A percentile compares a stretch with the other conserved stretches of the same genome.
phyloP scores from a whole-genome alignment of 2,113 vertebrate genomes.

The Opisthocomus hoazin region DNA sequence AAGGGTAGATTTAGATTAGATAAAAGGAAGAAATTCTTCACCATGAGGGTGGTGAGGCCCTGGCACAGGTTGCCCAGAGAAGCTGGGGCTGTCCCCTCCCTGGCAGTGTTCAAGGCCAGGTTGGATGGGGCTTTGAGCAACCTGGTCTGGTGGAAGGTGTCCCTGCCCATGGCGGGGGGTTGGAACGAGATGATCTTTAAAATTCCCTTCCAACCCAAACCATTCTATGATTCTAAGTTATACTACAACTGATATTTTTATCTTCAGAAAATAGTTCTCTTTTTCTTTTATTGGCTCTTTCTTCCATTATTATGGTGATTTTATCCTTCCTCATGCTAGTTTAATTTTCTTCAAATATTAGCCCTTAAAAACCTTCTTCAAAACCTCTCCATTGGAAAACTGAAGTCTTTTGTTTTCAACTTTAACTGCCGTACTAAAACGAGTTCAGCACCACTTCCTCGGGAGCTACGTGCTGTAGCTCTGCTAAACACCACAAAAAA shows the following conservation, averaged over 20 bases:
- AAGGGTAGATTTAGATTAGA: too few relatives aligned
- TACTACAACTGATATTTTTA: not conserved
- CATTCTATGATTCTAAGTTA: too few relatives aligned
- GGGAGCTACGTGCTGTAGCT: not conserved
- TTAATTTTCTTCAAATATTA: not conserved
- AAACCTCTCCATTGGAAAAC: not conserved
- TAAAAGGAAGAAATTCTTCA: too few relatives aligned
- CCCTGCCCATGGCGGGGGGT: too few relatives aligned
- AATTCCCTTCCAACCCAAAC: too few relatives aligned
- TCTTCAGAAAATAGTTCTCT: not conserved
- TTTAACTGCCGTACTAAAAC: not conserved
- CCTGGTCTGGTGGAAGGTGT: too few relatives aligned
- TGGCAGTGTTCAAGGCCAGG: too few relatives aligned
- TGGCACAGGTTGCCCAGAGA: too few relatives aligned
- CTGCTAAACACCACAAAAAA: not conserved
- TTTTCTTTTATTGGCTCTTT: not conserved
- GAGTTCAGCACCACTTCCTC: not conserved
- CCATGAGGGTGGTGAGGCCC: too few relatives aligned
- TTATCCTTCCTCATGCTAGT: not conserved
- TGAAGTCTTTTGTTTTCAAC: not conserved
- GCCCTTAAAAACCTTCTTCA: not conserved
- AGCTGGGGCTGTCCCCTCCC: too few relatives aligned
- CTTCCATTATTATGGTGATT: not conserved
- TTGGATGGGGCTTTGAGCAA: too few relatives aligned
- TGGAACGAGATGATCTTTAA: too few relatives aligned